These are phyloP conservation scores for Nothoprocta pentlandii DNA, from an alignment of 2,113 vertebrate species.

Conservation along the genomic window DNA sequence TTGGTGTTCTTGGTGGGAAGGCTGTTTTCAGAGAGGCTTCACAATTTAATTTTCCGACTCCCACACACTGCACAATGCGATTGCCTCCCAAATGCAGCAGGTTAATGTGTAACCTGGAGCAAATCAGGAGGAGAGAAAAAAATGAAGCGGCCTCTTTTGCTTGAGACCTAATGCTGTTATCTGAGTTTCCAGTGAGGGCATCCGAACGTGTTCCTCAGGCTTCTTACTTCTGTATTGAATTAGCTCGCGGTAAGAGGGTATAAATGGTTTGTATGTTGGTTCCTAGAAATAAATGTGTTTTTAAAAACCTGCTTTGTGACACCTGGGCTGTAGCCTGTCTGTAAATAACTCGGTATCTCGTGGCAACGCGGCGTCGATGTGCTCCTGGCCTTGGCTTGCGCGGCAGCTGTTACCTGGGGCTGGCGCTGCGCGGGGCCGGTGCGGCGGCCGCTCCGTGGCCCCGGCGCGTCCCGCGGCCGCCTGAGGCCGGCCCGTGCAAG, in stretches of 20 bases:
- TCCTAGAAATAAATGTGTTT: conserved; percentile 19
- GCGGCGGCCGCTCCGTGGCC: too few species aligned
- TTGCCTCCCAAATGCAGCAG: background rate
- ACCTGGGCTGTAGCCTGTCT: background rate
- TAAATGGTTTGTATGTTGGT: background rate
- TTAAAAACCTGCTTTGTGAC: background rate
- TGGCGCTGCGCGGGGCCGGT: too few species aligned
- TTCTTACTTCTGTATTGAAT: background rate
- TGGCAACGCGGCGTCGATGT: background rate
- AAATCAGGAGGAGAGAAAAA: background rate
- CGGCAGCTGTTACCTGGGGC: background rate
- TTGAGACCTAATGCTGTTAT: background rate
- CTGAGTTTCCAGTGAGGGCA: background rate
- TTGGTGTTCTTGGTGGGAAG: background rate
- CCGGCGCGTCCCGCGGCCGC: too few species aligned
- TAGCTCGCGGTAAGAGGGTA: background rate
- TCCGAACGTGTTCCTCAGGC: background rate
- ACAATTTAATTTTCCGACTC: conserved; percentile 42
- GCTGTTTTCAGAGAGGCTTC: background rate
- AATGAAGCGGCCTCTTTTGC: background rate
- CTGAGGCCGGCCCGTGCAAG: too few species aligned
- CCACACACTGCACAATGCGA: background rate
- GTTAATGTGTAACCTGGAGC: conserved; percentile 12
- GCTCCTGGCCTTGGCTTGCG: background rate
- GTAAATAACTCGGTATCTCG: background rate